Evolutionary conservation across 2,797 vertebrate species (phyloP).

Genomic region (Enteromius mattozi): DNA sequence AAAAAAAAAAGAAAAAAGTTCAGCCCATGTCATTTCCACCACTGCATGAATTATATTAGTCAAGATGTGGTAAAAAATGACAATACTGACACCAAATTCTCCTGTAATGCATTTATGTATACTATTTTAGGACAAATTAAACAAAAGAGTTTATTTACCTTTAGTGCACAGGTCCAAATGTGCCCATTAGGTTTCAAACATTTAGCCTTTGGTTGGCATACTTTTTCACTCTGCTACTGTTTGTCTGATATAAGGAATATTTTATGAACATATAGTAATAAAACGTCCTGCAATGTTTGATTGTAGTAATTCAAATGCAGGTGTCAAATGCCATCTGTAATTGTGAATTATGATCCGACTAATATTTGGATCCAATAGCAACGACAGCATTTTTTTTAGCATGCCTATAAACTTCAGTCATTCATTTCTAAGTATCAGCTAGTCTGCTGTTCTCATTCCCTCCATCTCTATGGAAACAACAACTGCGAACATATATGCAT

Average conservation of each 20-base stretch:
- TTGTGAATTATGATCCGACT: not conserved
- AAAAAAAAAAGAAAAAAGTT: too few species aligned
- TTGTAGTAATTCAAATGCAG: not conserved
- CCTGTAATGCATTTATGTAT: too few species aligned
- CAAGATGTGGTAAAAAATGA: too few species aligned
- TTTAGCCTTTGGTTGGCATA: not conserved
- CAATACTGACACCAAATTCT: too few species aligned
- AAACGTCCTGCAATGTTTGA: not conserved
- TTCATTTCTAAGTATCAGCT: not conserved
- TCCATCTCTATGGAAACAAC: not conserved
- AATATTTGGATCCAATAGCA: not conserved
- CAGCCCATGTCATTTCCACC: too few species aligned
- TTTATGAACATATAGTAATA: not conserved
- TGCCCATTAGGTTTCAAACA: not conserved
- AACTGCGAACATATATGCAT: not conserved
- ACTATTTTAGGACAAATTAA: not conserved
- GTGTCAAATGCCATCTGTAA: not conserved
- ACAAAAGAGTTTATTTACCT: not conserved
- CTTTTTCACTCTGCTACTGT: not conserved
- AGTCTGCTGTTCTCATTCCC: not conserved
- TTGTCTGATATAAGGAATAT: not conserved
- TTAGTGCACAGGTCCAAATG: not conserved
- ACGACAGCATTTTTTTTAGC: not conserved
- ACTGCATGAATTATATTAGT: too few species aligned
- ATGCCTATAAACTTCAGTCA: not conserved